Percentiles rank a stretch among this genome's conserved stretches.
These are phyloP conservation scores for Stigmatopora argus DNA, from an alignment of 2,113 vertebrate genomes.

Conservation along the genomic window DNA sequence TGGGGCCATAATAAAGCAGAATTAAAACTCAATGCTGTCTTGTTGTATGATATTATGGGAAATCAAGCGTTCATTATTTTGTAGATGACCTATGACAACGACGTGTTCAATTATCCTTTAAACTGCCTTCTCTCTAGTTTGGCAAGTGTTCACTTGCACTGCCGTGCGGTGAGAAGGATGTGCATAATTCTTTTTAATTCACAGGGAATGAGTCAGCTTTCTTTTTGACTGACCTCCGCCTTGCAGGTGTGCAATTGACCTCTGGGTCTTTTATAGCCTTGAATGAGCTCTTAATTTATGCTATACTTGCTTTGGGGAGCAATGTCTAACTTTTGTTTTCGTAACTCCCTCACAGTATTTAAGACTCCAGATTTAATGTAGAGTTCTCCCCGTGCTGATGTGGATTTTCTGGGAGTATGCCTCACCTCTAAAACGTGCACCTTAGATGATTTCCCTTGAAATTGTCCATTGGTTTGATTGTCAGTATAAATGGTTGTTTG, in stretches of 20 bases:
- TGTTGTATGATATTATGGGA: not conserved
- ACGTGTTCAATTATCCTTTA: not conserved
- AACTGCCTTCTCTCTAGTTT: not conserved
- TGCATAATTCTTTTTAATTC: constrained; percentile 8
- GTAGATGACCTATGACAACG: not conserved
- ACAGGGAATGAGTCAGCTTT: constrained; percentile 41
- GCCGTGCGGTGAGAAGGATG: not conserved
- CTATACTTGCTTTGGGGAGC: not conserved
- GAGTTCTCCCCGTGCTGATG: not conserved
- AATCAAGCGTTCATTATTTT: not conserved
- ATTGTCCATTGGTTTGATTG: too few relatives aligned
- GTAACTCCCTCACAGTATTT: not conserved
- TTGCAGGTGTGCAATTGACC: constrained; percentile 17
- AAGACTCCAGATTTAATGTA: not conserved
- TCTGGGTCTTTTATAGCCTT: constrained; percentile 25
- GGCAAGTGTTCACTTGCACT: not conserved
- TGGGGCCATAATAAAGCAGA: not conserved
- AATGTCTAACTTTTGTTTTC: not conserved
- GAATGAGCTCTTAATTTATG: not conserved
- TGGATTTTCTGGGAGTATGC: too few relatives aligned
- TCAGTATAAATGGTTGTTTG: too few relatives aligned
- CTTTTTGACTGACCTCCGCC: constrained; percentile 27
- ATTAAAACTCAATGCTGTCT: not conserved
- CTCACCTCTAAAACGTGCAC: too few relatives aligned
- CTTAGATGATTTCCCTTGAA: too few relatives aligned